phyloP scores from a whole-genome alignment of 1,140 invertebrate species.

The Radopholus similis region DNA sequence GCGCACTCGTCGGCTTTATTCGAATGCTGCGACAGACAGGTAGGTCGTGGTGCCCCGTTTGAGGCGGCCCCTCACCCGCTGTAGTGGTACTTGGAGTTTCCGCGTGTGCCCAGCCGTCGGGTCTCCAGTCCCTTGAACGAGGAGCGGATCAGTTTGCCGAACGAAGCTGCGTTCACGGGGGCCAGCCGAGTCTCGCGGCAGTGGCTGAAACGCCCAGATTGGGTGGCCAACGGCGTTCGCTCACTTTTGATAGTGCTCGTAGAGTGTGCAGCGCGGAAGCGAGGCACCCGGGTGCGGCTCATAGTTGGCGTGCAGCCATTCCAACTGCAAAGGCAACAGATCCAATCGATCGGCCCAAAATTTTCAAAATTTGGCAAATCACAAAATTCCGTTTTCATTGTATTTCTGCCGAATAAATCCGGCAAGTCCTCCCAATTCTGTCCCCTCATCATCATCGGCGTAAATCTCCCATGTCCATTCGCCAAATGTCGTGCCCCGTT shows the following conservation, averaged over 20 bases:
- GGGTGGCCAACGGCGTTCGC: not conserved
- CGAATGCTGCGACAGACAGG: constrained; percentile 25
- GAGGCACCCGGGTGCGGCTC: constrained; percentile 96
- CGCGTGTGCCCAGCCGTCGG: constrained; percentile 84
- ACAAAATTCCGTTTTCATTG: too few species aligned
- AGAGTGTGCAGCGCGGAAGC: constrained; percentile 87
- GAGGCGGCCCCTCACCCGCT: constrained; percentile 83
- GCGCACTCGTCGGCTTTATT: constrained; percentile 36
- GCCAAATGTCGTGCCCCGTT: too few species aligned
- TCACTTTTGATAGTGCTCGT: constrained; percentile 80
- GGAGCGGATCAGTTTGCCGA: constrained; percentile 95
- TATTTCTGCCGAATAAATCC: too few species aligned
- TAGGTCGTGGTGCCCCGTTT: constrained; percentile 68
- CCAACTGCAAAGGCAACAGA: constrained; percentile 73
- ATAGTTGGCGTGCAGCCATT: constrained; percentile 96
- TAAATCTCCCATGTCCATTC: too few species aligned
- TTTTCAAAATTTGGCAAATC: too few species aligned
- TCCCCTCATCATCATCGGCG: too few species aligned
- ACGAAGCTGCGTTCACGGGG: constrained; percentile 96
- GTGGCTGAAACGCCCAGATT: constrained; percentile 23
- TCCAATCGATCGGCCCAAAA: too few species aligned
- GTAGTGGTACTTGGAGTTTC: constrained; percentile 99
- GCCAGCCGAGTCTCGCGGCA: constrained; percentile 89
- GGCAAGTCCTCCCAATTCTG: too few species aligned
- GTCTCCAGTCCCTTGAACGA: constrained; percentile 93